Evolutionary conservation across 2,113 vertebrate species (phyloP).

Genomic region (Cryptotis parvus): DNA sequence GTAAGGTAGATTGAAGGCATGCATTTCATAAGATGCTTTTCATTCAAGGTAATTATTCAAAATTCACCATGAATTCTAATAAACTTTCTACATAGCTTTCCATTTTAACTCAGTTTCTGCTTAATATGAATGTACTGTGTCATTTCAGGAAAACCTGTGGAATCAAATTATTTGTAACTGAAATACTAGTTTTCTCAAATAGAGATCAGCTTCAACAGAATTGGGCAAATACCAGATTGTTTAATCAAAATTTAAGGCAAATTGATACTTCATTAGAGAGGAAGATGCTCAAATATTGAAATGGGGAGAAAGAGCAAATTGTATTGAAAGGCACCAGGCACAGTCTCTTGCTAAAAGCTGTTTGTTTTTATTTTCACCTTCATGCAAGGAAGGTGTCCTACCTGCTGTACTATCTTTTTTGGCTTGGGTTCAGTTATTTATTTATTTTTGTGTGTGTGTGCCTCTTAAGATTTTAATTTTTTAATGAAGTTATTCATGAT

Average conservation of each 20-base stretch:
- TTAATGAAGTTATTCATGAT: too few relatives aligned
- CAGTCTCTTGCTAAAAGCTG: background rate
- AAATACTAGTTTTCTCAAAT: constrained; percentile 70
- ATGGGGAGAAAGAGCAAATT: background rate
- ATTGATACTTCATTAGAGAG: constrained; percentile 65
- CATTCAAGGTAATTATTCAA: constrained; percentile 61
- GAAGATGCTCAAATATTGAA: constrained; percentile 33
- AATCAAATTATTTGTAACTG: constrained; percentile 68
- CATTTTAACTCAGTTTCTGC: constrained; percentile 59
- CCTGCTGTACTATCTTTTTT: too few relatives aligned
- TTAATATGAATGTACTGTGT: constrained; percentile 65
- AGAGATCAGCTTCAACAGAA: constrained; percentile 48
- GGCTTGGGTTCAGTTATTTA: too few relatives aligned
- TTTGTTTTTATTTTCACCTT: background rate
- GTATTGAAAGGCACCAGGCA: background rate
- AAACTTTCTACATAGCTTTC: constrained; percentile 43
- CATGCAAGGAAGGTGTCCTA: too few relatives aligned
- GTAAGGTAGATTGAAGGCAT: constrained; percentile 39
- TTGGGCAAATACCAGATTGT: constrained; percentile 41
- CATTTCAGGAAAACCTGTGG: constrained; percentile 59
- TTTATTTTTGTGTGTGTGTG: too few relatives aligned
- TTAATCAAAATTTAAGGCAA: constrained; percentile 65
- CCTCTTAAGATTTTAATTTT: too few relatives aligned
- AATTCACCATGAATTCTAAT: constrained; percentile 77
- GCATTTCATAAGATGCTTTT: constrained; percentile 66